phyloP scores from a whole-genome alignment of 2,797 vertebrate genomes.

The Macrochelys suwanniensis region DNA sequence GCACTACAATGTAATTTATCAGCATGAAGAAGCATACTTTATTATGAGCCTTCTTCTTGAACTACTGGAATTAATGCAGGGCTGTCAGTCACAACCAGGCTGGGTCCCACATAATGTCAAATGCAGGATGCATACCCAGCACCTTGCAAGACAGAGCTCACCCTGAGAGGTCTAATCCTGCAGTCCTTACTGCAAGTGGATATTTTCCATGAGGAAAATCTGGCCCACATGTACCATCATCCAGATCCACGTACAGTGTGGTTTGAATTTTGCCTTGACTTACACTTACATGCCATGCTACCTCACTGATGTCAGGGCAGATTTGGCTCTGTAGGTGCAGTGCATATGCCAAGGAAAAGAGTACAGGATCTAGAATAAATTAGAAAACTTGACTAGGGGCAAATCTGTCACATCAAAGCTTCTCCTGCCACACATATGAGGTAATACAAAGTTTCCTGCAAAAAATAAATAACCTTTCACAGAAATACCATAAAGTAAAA shows the following conservation, averaged over 20 bases:
- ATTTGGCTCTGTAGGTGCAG: conserved; percentile 1
- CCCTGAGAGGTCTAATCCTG: background rate
- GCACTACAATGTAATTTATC: background rate
- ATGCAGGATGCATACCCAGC: background rate
- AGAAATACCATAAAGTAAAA: background rate
- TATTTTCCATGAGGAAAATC: background rate
- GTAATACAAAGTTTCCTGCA: background rate
- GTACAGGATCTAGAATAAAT: background rate
- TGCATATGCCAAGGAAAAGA: background rate
- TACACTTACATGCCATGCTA: fast-evolving
- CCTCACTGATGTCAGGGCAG: background rate
- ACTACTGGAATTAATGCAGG: background rate
- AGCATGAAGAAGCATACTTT: fast-evolving
- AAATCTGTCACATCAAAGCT: background rate
- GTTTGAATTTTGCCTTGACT: fast-evolving
- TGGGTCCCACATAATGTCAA: fast-evolving
- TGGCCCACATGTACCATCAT: fast-evolving
- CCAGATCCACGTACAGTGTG: fast-evolving
- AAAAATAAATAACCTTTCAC: fast-evolving
- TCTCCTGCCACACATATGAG: background rate
- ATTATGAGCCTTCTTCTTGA: background rate
- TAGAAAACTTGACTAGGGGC: background rate
- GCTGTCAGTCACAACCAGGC: fast-evolving
- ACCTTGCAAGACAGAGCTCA: background rate
- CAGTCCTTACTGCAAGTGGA: fast-evolving